Evolutionary conservation across 2,113 vertebrate species (phyloP).

Genomic region (Albula goreensis): DNA sequence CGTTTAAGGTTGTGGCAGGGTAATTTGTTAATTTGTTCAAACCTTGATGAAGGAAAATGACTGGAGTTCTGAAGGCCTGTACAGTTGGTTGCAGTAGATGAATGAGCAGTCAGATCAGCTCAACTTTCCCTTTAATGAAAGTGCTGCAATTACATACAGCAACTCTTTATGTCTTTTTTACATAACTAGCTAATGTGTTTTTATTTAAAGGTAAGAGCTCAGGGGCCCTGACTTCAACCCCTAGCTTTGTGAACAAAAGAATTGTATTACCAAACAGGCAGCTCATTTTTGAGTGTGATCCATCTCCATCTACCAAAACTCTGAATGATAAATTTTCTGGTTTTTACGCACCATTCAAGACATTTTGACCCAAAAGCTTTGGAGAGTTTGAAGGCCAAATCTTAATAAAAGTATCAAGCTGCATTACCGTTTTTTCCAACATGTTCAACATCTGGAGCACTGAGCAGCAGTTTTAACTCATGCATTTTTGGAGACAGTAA

Average conservation of each 20-base stretch:
- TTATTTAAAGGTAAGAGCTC: no score
- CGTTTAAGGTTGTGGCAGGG: not conserved
- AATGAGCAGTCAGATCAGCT: conserved; percentile 1
- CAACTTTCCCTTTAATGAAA: not conserved
- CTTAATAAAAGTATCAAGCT: not conserved
- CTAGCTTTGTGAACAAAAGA: no score
- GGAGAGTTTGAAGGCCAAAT: no score
- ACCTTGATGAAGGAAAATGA: conserved; percentile 8
- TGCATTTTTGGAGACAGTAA: not conserved
- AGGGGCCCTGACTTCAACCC: no score
- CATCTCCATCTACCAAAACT: no score
- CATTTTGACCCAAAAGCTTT: no score
- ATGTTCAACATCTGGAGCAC: not conserved
- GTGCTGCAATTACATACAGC: not conserved
- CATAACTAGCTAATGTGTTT: no score
- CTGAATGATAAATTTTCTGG: no score
- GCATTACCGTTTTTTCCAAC: not conserved
- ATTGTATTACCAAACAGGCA: no score
- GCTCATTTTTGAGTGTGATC: no score
- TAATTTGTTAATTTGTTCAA: not conserved
- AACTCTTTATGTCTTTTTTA: not conserved
- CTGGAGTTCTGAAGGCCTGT: not conserved
- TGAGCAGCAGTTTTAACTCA: not conserved
- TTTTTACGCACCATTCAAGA: no score
- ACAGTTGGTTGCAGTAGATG: not conserved